Evolutionary conservation across 2,888 invertebrate species (phyloP).

Genomic region (Cecidostiba fungosa): DNA sequence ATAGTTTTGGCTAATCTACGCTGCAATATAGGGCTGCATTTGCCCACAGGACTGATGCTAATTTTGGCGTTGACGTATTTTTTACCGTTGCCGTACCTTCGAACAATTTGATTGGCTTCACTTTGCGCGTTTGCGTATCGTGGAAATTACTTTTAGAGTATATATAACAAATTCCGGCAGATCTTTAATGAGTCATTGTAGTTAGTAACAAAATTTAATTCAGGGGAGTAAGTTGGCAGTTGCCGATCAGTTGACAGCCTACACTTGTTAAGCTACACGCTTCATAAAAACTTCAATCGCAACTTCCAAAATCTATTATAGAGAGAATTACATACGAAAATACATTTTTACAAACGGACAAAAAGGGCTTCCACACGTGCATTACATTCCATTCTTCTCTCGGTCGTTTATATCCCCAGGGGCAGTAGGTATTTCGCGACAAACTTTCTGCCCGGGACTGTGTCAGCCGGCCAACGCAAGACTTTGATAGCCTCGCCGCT

Average conservation of each 20-base stretch:
- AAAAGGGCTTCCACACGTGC: neutral
- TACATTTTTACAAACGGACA: no score
- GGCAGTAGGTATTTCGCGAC: neutral
- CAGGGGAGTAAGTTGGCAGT: no score
- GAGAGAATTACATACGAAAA: no score
- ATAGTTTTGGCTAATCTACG: neutral
- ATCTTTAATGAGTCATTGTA: no score
- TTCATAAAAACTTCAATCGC: no score
- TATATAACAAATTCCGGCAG: no score
- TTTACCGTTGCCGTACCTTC: neutral
- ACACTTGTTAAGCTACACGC: no score
- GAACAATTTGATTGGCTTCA: neutral
- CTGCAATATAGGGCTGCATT: neutral
- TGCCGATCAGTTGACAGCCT: no score
- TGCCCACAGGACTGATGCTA: neutral
- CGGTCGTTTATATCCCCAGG: neutral
- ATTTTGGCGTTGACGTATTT: neutral
- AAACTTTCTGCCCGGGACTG: neutral
- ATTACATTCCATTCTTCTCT: neutral
- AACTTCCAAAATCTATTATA: no score
- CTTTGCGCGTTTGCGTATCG: neutral
- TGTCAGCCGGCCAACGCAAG: neutral
- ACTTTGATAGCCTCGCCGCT: constrained; percentile 11
- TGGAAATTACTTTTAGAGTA: no score
- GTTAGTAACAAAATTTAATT: no score